These are phyloP conservation scores for Mycetomoellerius zeteki DNA, from an alignment of 1,140 invertebrate genomes.

Conservation along the genomic window DNA sequence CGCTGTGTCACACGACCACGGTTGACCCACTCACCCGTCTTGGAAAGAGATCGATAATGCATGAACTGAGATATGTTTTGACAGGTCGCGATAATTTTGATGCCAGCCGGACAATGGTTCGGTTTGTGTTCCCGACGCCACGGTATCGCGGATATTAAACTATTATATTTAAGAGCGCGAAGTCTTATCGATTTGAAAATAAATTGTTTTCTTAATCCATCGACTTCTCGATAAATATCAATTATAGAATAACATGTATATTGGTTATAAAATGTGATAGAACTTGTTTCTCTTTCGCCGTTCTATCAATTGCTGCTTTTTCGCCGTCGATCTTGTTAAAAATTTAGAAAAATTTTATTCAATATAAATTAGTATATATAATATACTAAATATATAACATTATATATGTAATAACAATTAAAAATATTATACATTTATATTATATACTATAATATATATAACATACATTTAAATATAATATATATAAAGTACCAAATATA, in stretches of 20 bases:
- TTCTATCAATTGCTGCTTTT: neutral
- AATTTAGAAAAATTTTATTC: neutral
- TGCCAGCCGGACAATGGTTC: conserved; percentile 57
- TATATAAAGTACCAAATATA: neutral
- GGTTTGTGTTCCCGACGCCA: conserved; percentile 45
- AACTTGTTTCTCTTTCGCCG: neutral
- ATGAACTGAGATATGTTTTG: conserved; percentile 67
- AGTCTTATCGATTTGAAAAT: conserved; percentile 12
- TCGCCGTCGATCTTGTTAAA: neutral
- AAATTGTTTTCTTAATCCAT: conserved; percentile 24
- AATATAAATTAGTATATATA: neutral
- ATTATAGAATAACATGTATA: neutral
- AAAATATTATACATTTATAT: too few relatives aligned
- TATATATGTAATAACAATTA: too few relatives aligned
- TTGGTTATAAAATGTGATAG: neutral
- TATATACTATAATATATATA: neutral
- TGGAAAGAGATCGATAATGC: conserved; percentile 71
- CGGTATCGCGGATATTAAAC: conserved; percentile 25
- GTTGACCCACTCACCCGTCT: conserved; percentile 54
- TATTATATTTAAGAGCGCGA: conserved; percentile 1
- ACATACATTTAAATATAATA: too few relatives aligned
- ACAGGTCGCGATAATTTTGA: conserved; percentile 75
- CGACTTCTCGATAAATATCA: conserved; percentile 4
- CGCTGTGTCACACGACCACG: conserved; percentile 47
- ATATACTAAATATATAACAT: too few relatives aligned